Conservation (phyloP, 2,113 vertebrate species). For the Choloepus hoffmanni region DNA sequence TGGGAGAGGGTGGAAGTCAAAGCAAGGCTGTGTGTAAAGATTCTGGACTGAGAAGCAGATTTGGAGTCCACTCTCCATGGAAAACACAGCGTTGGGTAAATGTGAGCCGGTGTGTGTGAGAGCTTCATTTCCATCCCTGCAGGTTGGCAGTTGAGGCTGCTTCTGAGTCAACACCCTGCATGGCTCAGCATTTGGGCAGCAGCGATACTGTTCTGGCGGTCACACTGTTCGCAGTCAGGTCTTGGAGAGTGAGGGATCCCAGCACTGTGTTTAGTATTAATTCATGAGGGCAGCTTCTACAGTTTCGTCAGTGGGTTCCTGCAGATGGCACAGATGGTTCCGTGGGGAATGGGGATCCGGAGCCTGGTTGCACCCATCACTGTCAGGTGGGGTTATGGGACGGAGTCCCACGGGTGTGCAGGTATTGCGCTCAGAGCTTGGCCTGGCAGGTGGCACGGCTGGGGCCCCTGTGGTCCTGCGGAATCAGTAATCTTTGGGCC, state of each 20-base stretch:
- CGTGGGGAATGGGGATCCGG: neutral
- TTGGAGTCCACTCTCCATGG: fast-evolving
- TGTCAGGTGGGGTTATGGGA: too few relatives aligned
- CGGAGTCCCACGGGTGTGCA: fast-evolving
- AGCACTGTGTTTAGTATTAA: fast-evolving
- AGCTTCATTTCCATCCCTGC: fast-evolving
- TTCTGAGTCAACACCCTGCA: fast-evolving
- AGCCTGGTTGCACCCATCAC: too few relatives aligned
- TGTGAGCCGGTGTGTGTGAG: fast-evolving
- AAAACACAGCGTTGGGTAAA: too few relatives aligned
- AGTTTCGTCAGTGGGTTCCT: fast-evolving
- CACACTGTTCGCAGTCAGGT: fast-evolving
- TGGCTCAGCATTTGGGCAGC: neutral
- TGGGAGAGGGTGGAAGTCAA: neutral
- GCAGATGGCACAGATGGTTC: fast-evolving
- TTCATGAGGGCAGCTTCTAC: neutral
- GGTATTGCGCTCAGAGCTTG: neutral
- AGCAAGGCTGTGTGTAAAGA: neutral
- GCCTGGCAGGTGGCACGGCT: fast-evolving
- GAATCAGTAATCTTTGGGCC: too few relatives aligned
- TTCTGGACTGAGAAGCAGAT: neutral
- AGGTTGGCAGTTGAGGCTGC: fast-evolving
- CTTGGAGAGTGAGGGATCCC: fast-evolving
- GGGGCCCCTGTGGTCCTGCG: neutral
- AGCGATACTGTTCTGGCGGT: fast-evolving